These are phyloP conservation scores for Globia sparganii DNA, from an alignment of 2,888 invertebrate genomes.

Conservation along the genomic window DNA sequence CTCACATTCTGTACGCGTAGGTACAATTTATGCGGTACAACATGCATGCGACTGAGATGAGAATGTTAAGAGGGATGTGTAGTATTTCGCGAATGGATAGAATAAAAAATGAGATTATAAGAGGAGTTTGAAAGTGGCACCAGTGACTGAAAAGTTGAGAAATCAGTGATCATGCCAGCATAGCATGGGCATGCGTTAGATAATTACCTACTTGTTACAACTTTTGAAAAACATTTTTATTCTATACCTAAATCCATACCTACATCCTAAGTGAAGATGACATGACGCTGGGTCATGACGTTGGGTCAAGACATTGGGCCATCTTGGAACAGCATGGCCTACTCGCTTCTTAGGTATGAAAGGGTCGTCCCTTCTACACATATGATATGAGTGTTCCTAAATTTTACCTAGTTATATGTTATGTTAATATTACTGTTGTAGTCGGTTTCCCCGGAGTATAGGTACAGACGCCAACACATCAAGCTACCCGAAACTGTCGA, in stretches of 20 bases:
- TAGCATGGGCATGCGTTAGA: not conserved
- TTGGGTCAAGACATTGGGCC: no score
- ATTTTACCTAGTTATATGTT: not conserved
- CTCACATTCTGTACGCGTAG: no score
- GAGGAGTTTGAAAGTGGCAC: not conserved
- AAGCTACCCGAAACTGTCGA: no score
- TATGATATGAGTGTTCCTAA: not conserved
- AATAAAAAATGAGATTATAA: not conserved
- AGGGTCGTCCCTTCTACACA: not conserved
- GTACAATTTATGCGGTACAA: no score
- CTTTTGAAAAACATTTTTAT: not conserved
- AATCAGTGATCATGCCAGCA: not conserved
- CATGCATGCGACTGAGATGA: no score
- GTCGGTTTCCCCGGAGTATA: not conserved
- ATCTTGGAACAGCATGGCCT: not conserved
- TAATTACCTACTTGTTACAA: not conserved
- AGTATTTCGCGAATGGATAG: no score
- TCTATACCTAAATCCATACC: not conserved
- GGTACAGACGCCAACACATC: no score
- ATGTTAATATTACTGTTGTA: not conserved
- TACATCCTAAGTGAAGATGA: not conserved
- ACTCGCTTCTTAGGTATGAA: not conserved
- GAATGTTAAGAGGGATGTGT: no score
- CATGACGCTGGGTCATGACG: no score
- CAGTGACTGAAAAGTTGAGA: not conserved